A percentile compares a stretch with the other conserved stretches of the same genome.
These are phyloP conservation scores for Caenorhabditis drosophilae DNA, from an alignment of 2,888 invertebrate genomes.

Conservation along the genomic window DNA sequence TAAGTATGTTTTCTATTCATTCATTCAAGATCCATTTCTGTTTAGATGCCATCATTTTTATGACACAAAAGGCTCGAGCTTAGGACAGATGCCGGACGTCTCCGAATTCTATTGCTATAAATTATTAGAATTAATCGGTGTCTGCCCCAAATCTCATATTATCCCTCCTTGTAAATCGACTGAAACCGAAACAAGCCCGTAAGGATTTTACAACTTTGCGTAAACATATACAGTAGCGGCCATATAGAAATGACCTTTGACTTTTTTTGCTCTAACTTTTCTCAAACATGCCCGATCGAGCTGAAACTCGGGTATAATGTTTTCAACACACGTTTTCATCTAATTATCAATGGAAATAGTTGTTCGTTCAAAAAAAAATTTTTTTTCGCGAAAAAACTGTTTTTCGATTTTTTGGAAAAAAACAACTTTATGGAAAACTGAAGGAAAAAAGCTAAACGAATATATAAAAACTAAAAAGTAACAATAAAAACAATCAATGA, in stretches of 20 bases:
- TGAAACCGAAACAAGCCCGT: conserved; percentile 22
- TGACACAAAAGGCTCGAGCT: conserved; percentile 11
- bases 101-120: conserved; percentile 24
- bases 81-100: conserved; percentile 18
- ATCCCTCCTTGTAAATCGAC: conserved; percentile 13
- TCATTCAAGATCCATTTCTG: conserved; percentile 19
- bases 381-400: no score
- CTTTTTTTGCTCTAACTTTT: no score
- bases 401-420: no score
- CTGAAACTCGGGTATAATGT: no score
- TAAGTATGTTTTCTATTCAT: conserved; percentile 31
- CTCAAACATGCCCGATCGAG: no score
- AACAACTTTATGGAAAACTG: no score
- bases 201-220: conserved; percentile 26
- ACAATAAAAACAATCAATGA: no score
- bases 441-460: no score
- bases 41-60: conserved; percentile 30
- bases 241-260: no score
- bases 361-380: no score
- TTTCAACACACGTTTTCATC: no score
- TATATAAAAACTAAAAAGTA: no score
- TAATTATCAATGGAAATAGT: background rate
- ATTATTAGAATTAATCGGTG: conserved; percentile 20
- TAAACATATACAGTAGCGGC: conserved; percentile 16
- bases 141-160: conserved; percentile 16